Base-by-base conservation (phyloP, 2,888 invertebrate genomes). In the Cephus nigrinus region DNA sequence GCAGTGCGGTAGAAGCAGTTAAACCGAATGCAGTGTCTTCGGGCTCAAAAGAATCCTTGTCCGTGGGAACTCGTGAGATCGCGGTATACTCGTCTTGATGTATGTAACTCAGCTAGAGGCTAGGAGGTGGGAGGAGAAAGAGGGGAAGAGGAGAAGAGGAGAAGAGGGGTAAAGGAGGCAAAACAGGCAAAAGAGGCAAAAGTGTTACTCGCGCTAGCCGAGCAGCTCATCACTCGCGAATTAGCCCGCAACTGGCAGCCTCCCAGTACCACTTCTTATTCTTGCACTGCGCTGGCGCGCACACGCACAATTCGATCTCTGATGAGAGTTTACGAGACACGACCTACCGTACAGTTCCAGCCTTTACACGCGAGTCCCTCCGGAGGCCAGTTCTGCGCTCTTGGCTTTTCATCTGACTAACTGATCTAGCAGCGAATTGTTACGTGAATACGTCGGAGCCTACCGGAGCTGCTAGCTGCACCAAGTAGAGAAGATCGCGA, bases 11-110 rank as follows among this genome's bases (percentile, higher is more conserved):
- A 86, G 87, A 85, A 88, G 89, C 87, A 87, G 89, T 90, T 90
- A 90, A 87, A 87, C 90, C 89, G 90, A 90, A 90, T 90, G 90
- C 90, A 88, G 87, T 89, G 89, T 90, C 90, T 88, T 89, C 89
- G 87, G 87, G 87, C 86, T 89, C 87, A 87, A 87, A 88, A 87
- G 87, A 88, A 89, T 89, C 76, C 80, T 82, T 80, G 84, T 87
- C 87, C 90, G 90, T 90, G 90, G 89, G 90, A 90, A 90, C 89
- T 82, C 83, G 80, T 84, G 86, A 85, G 85, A 79, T 77, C 75
- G 77, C 79, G 79, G 79, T 77, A 75, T 77, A 78, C 78, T 72
- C 76, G 74, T 75, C 36, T 68, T 78, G 77, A 55, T 75, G 73
- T 75, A 40, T 33, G 74, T 73, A 73, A 68, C 76, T 71, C 71